Evolutionary conservation across 2,888 invertebrate genomes (phyloP).

Genomic region (Exocentrus adspersus): DNA sequence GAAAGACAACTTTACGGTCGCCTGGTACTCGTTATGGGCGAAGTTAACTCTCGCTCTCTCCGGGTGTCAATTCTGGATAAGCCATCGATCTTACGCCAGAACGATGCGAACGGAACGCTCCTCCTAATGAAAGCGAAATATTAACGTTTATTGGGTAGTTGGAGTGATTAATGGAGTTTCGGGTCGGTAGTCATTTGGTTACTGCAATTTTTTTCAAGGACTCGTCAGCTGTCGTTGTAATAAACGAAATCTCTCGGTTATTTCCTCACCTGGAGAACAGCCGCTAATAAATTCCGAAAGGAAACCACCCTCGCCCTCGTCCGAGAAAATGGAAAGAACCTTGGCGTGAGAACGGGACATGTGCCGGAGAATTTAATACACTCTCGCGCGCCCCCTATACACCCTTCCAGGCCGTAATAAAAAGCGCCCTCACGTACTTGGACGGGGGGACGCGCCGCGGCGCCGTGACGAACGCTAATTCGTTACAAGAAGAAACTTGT

Average conservation of each 20-base stretch:
- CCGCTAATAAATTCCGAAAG: background rate
- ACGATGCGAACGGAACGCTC: constrained; percentile 4
- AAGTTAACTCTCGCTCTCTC: no score
- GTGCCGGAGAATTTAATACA: constrained; percentile 17
- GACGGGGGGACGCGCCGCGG: no score
- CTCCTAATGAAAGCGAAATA: constrained; percentile 21
- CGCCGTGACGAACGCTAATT: constrained; percentile 17
- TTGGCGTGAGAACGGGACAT: constrained; percentile 21
- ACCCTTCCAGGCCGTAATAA: constrained; percentile 22
- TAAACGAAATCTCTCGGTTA: no score
- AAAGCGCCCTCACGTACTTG: constrained; percentile 18
- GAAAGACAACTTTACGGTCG: no score
- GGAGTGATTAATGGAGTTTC: constrained; percentile 16
- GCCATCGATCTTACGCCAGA: constrained; percentile 14
- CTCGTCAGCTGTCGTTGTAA: no score
- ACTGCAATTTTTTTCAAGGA: no score
- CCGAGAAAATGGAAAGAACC: background rate
- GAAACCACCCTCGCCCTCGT: background rate
- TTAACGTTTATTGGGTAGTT: constrained; percentile 25
- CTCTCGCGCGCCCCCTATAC: constrained; percentile 15
- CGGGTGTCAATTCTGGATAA: constrained; percentile 9
- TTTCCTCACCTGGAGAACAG: background rate
- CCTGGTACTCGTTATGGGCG: no score
- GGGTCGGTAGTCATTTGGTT: no score
- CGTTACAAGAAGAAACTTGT: constrained; percentile 13